Evolutionary conservation across 2,113 vertebrate genomes (phyloP).

Genomic region (Catharus fuscescens): DNA sequence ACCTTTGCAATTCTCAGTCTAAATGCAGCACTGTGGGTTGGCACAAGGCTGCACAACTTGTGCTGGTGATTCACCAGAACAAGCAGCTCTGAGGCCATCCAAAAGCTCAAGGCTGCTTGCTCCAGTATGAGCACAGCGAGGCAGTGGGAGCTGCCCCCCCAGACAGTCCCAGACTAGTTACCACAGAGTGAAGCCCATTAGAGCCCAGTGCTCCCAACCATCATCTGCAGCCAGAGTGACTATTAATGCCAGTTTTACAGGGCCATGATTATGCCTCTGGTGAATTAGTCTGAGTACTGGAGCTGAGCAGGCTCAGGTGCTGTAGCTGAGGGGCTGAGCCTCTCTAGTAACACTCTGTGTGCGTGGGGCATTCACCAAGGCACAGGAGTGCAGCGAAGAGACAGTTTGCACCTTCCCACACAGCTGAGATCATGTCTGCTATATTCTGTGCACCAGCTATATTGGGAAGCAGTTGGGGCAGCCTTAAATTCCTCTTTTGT

Average conservation of each 20-base stretch:
- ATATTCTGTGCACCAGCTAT: not conserved
- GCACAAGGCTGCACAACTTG: not conserved
- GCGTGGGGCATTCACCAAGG: not conserved
- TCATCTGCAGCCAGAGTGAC: not conserved
- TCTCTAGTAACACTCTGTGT: not conserved
- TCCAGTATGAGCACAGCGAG: rapidly evolving
- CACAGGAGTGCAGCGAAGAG: not conserved
- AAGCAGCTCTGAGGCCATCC: not conserved
- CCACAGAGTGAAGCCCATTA: not conserved
- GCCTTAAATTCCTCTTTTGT: constrained; percentile 27
- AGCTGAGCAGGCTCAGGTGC: not conserved
- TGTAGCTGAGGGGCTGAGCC: not conserved
- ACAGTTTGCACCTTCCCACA: constrained; percentile 1
- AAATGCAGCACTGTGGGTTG: not conserved
- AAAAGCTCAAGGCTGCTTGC: not conserved
- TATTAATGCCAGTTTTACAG: not conserved
- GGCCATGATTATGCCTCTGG: not conserved
- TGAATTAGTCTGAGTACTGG: not conserved
- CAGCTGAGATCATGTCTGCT: constrained; percentile 60
- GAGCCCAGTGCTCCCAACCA: not conserved
- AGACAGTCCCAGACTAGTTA: not conserved
- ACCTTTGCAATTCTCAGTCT: constrained; percentile 13
- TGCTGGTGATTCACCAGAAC: not conserved
- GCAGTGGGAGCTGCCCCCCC: not conserved
- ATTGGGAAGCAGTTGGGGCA: constrained; percentile 1